Evolutionary conservation across 2,888 invertebrate genomes (phyloP).

Genomic region (Calameuta pallipes): DNA sequence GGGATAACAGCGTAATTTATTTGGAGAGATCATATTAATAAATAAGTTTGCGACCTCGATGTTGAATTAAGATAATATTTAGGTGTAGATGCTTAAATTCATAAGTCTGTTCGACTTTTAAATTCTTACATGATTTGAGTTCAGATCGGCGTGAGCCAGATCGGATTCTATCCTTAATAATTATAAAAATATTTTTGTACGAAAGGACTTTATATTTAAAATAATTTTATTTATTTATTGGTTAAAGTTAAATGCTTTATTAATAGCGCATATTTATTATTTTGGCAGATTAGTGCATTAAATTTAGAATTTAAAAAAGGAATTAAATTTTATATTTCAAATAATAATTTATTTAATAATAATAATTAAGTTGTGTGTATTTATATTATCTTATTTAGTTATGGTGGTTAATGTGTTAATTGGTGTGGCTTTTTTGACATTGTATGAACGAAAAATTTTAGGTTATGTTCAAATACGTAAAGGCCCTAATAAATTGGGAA

Average conservation of each 20-base stretch:
- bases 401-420: conserved; percentile 72
- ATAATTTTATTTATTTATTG: conserved; percentile 58
- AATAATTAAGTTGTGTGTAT: conserved; percentile 69
- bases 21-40: conserved; percentile 80
- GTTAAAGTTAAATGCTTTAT: neutral
- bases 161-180: conserved; percentile 84
- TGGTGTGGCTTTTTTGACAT: conserved; percentile 78
- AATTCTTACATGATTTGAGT: conserved; percentile 90
- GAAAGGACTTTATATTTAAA: conserved; percentile 77
- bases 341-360: conserved; percentile 69
- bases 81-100: conserved; percentile 73
- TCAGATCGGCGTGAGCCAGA: conserved; percentile 88
- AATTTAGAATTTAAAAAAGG: conserved; percentile 79
- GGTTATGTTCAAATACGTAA: conserved; percentile 80
- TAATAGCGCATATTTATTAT: conserved; percentile 70
- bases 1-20: conserved; percentile 88
- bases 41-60: conserved; percentile 87
- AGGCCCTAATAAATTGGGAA: conserved; percentile 78
- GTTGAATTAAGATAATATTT: conserved; percentile 83
- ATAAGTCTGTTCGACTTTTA: conserved; percentile 85
- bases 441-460: conserved; percentile 78
- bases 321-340: conserved; percentile 78
- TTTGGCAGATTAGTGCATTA: conserved; percentile 79
- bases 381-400: conserved; percentile 66
- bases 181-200: conserved; percentile 75